Conservation (phyloP, 2,113 vertebrate genomes). For the Urocolius indicus region DNA sequence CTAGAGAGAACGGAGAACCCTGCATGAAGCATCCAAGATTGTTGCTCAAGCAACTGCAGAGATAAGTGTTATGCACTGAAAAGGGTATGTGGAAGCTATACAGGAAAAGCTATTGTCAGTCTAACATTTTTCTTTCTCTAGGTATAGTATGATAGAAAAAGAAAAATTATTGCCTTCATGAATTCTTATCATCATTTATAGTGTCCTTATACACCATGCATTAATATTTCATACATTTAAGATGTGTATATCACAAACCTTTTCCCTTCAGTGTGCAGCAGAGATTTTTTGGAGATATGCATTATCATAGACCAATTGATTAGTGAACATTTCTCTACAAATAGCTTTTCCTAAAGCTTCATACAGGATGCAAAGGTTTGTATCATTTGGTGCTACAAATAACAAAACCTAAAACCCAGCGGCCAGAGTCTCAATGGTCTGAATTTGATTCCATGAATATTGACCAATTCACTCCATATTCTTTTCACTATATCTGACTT, state of each 20-base stretch:
- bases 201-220: neutral
- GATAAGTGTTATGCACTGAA: neutral
- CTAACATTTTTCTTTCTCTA: neutral
- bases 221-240: neutral
- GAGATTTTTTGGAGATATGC: neutral
- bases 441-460: neutral
- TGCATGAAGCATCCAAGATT: neutral
- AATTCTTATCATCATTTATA: neutral
- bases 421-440: fast-evolving
- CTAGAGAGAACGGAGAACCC: neutral
- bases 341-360: neutral
- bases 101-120: neutral
- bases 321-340: neutral
- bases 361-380: neutral
- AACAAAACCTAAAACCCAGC: neutral
- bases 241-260: neutral
- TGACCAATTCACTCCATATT: neutral
- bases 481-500: neutral
- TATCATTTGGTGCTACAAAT: neutral
- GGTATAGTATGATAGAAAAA: neutral
- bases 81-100: neutral
- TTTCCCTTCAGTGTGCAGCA: neutral
- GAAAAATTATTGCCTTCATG: neutral
- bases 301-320: neutral
- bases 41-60: neutral